phyloP scores from a whole-genome alignment of 2,888 invertebrate genomes.

The Melanophora roralis region DNA sequence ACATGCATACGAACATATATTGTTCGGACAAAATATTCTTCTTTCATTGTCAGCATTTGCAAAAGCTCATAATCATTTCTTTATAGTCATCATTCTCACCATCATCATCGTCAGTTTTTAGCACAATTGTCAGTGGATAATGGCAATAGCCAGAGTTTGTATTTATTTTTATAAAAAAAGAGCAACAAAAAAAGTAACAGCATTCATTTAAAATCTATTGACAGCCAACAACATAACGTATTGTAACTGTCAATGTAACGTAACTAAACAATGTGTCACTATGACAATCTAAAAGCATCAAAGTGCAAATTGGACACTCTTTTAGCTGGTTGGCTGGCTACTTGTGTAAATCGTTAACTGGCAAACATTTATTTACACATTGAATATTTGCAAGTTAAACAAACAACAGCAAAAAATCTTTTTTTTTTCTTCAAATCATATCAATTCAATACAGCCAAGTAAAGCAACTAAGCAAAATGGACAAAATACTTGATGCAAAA shows the following conservation, averaged over 20 bases:
- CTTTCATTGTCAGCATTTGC: too few relatives aligned
- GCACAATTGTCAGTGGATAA: conserved; percentile 41
- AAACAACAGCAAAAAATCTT: neutral
- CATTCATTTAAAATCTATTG: conserved; percentile 61
- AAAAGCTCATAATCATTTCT: neutral
- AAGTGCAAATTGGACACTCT: conserved; percentile 64
- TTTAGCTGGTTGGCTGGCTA: conserved; percentile 41
- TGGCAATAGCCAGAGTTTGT: conserved; percentile 44
- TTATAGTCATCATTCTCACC: conserved; percentile 12
- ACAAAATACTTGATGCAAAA: conserved; percentile 44
- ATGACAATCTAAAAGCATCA: conserved; percentile 64
- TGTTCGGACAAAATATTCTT: too few relatives aligned
- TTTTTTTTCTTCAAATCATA: conserved; percentile 17
- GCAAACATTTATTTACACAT: conserved; percentile 40
- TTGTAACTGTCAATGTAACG: conserved; percentile 64
- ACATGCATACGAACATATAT: too few relatives aligned
- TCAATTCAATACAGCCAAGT: conserved; percentile 12
- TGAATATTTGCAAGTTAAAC: conserved; percentile 1
- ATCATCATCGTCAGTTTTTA: neutral
- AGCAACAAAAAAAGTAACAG: conserved; percentile 56
- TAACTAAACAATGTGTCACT: conserved; percentile 64
- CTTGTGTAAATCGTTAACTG: neutral
- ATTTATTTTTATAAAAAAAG: conserved; percentile 59
- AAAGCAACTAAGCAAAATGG: conserved; percentile 36
- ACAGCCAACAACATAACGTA: conserved; percentile 64